Conservation (phyloP, 2,888 invertebrate genomes). For the Spatulosminthurus flaviceps region DNA sequence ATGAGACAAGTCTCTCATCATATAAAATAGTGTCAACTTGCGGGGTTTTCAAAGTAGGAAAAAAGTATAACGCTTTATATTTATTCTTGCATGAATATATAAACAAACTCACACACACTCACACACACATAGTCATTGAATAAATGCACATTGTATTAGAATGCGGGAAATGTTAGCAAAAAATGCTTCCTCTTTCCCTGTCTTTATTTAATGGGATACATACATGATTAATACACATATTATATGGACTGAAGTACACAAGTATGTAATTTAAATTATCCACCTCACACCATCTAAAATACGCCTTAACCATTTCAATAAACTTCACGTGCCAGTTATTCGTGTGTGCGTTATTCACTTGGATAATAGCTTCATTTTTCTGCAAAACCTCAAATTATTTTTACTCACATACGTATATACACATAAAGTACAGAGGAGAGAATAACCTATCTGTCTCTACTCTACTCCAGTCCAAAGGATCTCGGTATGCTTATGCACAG, state of each 20-base stretch:
- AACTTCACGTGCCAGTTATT: not conserved
- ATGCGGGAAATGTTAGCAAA: not conserved
- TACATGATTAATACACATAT: slow-evolving; percentile 3
- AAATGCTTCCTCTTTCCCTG: not conserved
- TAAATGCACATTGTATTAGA: not conserved
- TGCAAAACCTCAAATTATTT: not conserved
- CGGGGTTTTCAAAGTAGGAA: not conserved
- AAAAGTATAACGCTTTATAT: not conserved
- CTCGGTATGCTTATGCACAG: too few species aligned
- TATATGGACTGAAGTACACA: not conserved
- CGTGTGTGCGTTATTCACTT: too few species aligned
- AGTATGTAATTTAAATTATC: slow-evolving; percentile 43
- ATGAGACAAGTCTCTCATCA: slow-evolving; percentile 33
- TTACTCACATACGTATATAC: not conserved
- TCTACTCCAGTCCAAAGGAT: not conserved
- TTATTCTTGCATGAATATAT: not conserved
- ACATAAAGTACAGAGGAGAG: not conserved
- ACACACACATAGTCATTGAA: not conserved
- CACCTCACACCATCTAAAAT: slow-evolving; percentile 39
- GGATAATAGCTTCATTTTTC: slow-evolving; percentile 28
- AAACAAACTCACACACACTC: not conserved
- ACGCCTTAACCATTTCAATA: slow-evolving; percentile 27
- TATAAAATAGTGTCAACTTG: not conserved
- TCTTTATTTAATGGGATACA: slow-evolving; percentile 14
- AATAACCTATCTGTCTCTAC: too few species aligned